A percentile compares a stretch with the other conserved stretches of the same genome.
Evolutionary conservation across 37 sponge, comb jelly and placozoan genomes (phyloP).

Genomic region (Axinella damicornis): DNA sequence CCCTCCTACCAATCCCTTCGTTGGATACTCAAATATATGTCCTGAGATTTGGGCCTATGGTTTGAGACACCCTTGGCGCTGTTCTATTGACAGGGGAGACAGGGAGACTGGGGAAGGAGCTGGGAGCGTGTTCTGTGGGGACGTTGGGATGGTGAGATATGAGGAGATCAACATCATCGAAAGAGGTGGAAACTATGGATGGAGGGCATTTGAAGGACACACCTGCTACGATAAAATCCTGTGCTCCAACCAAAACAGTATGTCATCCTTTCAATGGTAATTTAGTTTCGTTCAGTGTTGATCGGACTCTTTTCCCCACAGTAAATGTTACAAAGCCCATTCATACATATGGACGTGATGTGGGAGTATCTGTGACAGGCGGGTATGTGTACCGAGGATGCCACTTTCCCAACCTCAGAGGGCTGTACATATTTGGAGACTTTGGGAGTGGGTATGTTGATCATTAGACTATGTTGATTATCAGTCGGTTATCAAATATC

Average conservation of each 20-base stretch:
- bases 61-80: conserved; percentile 85
- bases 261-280: not conserved
- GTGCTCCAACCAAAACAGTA: not conserved
- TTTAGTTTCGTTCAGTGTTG: not conserved
- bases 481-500: too few relatives aligned
- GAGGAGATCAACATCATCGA: conserved; percentile 85
- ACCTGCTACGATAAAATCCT: conserved; percentile 18
- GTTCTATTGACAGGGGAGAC: conserved; percentile 82
- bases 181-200: conserved; percentile 82
- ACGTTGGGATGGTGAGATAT: conserved; percentile 78
- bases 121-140: conserved; percentile 88
- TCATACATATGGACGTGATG: conserved; percentile 48
- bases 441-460: conserved; percentile 65
- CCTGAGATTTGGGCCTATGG: conserved; percentile 88
- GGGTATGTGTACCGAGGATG: conserved; percentile 88
- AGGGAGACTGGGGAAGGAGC: conserved; percentile 45
- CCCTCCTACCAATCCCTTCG: conserved; percentile 81
- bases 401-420: conserved; percentile 73
- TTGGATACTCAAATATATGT: conserved; percentile 10
- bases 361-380: conserved; percentile 82
- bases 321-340: conserved; percentile 53
- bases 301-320: not conserved
- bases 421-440: conserved; percentile 82
- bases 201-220: conserved; percentile 79
- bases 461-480: too few relatives aligned